Percentiles rank a stretch among this genome's conserved stretches.
Evolutionary conservation across 2,888 invertebrate species (phyloP).

Genomic region (Luperina nickerlii): DNA sequence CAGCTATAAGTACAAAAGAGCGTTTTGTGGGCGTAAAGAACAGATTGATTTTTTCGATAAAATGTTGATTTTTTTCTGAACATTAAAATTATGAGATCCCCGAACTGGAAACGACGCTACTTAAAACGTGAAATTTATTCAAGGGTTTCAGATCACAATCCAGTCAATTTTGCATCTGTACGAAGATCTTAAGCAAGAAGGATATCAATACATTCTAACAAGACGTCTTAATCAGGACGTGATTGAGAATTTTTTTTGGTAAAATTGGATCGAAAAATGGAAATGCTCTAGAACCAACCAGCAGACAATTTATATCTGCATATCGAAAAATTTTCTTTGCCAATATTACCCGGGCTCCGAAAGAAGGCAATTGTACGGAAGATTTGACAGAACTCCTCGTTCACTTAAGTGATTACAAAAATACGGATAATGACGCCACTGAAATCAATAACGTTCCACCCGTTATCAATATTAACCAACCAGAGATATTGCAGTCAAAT

Average conservation of each 20-base stretch:
- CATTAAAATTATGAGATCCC: slow-evolving; percentile 20
- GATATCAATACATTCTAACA: slow-evolving; percentile 20
- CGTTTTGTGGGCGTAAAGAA: slow-evolving; percentile 23
- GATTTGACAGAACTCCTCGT: slow-evolving; percentile 43
- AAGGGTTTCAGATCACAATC: slow-evolving; percentile 35
- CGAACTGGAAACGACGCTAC: slow-evolving; percentile 13
- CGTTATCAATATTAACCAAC: slow-evolving; percentile 19
- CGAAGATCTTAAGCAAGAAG: slow-evolving; percentile 31
- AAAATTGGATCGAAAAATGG: slow-evolving; percentile 35
- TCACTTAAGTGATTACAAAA: slow-evolving; percentile 17
- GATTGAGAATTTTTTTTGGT: slow-evolving; percentile 32
- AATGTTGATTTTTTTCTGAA: slow-evolving; percentile 22
- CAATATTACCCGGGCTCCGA: slow-evolving; percentile 37
- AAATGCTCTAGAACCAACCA: slow-evolving; percentile 21
- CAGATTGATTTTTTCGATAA: slow-evolving; percentile 13
- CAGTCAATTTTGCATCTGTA: slow-evolving; percentile 21
- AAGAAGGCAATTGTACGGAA: slow-evolving; percentile 44
- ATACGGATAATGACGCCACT: slow-evolving; percentile 19
- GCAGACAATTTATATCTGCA: slow-evolving; percentile 22
- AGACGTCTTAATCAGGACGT: slow-evolving; percentile 36
- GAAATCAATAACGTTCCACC: slow-evolving; percentile 27
- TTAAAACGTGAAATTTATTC: slow-evolving; percentile 19
- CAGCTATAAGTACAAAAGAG: slow-evolving; percentile 33
- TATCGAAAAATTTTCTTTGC: slow-evolving; percentile 28
- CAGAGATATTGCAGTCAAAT: slow-evolving; percentile 26